phyloP scores from a whole-genome alignment of 1,140 invertebrate genomes.

The Papilio xuthus region DNA sequence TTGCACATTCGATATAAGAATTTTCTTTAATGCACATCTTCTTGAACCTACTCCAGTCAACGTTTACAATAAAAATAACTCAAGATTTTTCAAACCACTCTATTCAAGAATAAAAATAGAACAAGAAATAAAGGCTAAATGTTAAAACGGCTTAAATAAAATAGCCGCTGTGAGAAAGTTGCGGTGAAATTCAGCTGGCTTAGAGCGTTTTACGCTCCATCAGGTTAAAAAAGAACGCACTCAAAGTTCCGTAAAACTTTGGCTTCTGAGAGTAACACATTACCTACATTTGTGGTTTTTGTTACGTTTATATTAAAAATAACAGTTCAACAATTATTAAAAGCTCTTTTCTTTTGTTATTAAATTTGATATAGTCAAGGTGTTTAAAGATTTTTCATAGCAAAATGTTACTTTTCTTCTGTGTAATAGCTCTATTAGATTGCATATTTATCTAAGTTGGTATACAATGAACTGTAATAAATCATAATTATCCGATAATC shows the following conservation, averaged over 20 bases:
- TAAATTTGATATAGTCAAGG: too few relatives aligned
- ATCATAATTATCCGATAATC: too few relatives aligned
- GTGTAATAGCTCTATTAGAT: too few relatives aligned
- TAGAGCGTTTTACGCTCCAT: constrained; percentile 37
- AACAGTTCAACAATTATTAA: background rate
- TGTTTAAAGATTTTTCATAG: too few relatives aligned
- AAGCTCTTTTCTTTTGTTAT: background rate
- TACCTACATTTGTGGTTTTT: constrained; percentile 21
- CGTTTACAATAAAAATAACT: background rate
- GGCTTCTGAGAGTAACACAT: constrained; percentile 20
- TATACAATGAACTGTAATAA: too few relatives aligned
- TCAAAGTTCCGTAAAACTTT: constrained; percentile 20
- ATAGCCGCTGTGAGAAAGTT: constrained; percentile 36
- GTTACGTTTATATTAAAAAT: background rate
- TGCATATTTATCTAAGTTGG: too few relatives aligned
- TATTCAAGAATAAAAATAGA: constrained; percentile 18
- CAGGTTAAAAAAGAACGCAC: constrained; percentile 35
- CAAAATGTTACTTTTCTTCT: too few relatives aligned
- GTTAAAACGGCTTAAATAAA: constrained; percentile 38
- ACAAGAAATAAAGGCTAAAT: constrained; percentile 33
- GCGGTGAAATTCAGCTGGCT: constrained; percentile 38
- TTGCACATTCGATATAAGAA: too few relatives aligned
- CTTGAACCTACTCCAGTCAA: background rate
- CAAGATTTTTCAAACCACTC: constrained; percentile 15
- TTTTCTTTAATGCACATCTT: background rate